These are phyloP conservation scores for Drosophila dives DNA, from an alignment of 2,888 invertebrate species.

Conservation along the genomic window DNA sequence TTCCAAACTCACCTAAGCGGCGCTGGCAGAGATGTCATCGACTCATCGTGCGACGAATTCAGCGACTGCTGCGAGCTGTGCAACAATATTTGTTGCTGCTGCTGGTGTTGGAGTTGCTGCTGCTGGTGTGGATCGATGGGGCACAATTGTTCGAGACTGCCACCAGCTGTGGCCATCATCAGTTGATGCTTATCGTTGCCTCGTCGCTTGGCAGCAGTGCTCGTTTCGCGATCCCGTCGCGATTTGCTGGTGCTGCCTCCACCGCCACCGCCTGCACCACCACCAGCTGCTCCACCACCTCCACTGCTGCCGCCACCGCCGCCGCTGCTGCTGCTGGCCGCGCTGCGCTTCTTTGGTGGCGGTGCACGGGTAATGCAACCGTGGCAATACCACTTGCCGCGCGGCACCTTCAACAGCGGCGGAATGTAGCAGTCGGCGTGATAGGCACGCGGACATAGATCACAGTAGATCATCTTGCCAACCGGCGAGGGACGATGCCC, in stretches of 20 bases:
- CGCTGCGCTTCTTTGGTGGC: slow-evolving; percentile 88
- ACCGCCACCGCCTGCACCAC: slow-evolving; percentile 31
- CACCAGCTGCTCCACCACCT: slow-evolving; percentile 54
- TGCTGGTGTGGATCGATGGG: slow-evolving; percentile 49
- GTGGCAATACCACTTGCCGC: slow-evolving; percentile 95
- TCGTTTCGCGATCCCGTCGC: slow-evolving; percentile 83
- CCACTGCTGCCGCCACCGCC: slow-evolving; percentile 29
- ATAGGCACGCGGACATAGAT: slow-evolving; percentile 95
- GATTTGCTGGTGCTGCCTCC: slow-evolving; percentile 86
- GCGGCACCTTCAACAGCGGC: slow-evolving; percentile 92
- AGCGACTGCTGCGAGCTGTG: slow-evolving; percentile 82
- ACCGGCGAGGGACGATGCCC: slow-evolving; percentile 87
- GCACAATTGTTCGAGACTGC: slow-evolving; percentile 56
- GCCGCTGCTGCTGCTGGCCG: slow-evolving; percentile 70
- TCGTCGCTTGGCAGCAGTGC: slow-evolving; percentile 78
- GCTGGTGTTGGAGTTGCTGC: slow-evolving; percentile 43
- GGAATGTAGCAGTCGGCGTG: slow-evolving; percentile 97
- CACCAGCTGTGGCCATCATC: slow-evolving; percentile 40
- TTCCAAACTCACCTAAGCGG: slow-evolving; percentile 81
- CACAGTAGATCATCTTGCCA: slow-evolving; percentile 92
- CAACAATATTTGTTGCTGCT: slow-evolving; percentile 75
- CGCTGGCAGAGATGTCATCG: slow-evolving; percentile 83
- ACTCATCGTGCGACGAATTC: slow-evolving; percentile 84
- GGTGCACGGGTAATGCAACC: slow-evolving; percentile 94
- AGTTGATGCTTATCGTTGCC: slow-evolving; percentile 59